A percentile compares a stretch with the other conserved stretches of the same genome.
phyloP scores from a whole-genome alignment of 1,140 invertebrate species.

The Drosophila prosaltans region DNA sequence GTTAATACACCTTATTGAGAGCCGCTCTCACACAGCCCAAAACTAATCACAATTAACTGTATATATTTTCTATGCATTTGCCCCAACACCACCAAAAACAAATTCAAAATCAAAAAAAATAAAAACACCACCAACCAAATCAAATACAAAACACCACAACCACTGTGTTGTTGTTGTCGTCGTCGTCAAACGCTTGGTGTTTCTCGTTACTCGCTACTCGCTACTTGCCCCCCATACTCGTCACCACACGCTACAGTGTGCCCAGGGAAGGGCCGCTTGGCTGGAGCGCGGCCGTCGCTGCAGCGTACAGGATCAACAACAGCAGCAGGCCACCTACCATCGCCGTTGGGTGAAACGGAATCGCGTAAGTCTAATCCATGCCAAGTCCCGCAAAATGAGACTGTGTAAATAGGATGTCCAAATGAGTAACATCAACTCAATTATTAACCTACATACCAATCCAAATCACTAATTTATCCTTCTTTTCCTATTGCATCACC shows the following conservation, averaged over 20 bases:
- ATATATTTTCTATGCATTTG: constrained; percentile 81
- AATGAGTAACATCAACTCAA: constrained; percentile 16
- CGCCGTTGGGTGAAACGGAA: constrained; percentile 92
- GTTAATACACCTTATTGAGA: constrained; percentile 48
- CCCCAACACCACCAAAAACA: constrained; percentile 60
- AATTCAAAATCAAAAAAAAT: constrained; percentile 34
- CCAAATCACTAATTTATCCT: constrained; percentile 29
- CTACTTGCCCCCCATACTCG: constrained; percentile 42
- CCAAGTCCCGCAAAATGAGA: constrained; percentile 21
- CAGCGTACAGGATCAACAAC: constrained; percentile 87
- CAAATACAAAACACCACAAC: constrained; percentile 44
- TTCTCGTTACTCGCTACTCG: constrained; percentile 59
- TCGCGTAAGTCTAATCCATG: constrained; percentile 85
- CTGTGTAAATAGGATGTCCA: constrained; percentile 19
- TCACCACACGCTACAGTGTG: constrained; percentile 84
- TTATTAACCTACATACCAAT: not conserved
- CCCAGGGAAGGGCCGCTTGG: constrained; percentile 91
- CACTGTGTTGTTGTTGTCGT: constrained; percentile 63
- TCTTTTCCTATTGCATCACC: constrained; percentile 19
- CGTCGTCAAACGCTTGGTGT: constrained; percentile 39
- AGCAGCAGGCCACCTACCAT: constrained; percentile 86
- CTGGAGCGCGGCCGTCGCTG: constrained; percentile 88
- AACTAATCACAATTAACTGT: constrained; percentile 76
- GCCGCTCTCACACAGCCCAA: constrained; percentile 64
- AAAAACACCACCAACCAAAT: constrained; percentile 49